These are phyloP conservation scores for Gymnarchus niloticus DNA, from an alignment of 2,113 vertebrate genomes.

Conservation along the genomic window DNA sequence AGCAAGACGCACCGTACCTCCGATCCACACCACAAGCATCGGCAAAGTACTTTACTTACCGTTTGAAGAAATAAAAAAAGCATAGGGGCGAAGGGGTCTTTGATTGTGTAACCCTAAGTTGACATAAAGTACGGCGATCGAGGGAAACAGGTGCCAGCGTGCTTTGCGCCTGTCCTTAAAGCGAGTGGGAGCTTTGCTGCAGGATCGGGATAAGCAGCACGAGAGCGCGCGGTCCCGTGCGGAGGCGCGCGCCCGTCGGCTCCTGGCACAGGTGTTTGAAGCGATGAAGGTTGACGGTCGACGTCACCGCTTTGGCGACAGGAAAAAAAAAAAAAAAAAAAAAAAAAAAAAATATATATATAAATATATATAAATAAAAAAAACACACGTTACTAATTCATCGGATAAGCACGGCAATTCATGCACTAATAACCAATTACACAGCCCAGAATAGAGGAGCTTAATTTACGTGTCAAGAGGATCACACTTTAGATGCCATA, in stretches of 20 bases:
- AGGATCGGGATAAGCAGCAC: slow-evolving; percentile 20
- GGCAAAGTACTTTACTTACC: slow-evolving; percentile 19
- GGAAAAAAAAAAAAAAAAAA: background rate
- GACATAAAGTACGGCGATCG: background rate
- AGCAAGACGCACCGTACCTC: background rate
- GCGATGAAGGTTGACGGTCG: background rate
- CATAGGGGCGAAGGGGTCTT: background rate
- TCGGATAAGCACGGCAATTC: background rate
- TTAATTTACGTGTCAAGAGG: background rate
- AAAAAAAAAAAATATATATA: too few species aligned
- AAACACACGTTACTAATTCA: background rate
- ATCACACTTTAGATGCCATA: background rate
- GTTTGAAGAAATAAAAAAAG: background rate
- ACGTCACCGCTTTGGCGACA: slow-evolving; percentile 11
- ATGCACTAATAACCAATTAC: slow-evolving; percentile 14
- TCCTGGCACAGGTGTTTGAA: slow-evolving; percentile 25
- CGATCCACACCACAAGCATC: background rate
- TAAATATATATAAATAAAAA: too few species aligned
- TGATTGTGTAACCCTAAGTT: background rate
- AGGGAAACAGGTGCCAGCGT: background rate
- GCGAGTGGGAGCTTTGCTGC: slow-evolving; percentile 18
- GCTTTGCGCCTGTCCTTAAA: background rate
- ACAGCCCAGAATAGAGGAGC: background rate
- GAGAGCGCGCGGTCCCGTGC: slow-evolving; percentile 30
- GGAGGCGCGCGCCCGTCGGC: slow-evolving; percentile 24